phyloP scores from a whole-genome alignment of 2,113 vertebrate genomes.

The Eonycteris spelaea region DNA sequence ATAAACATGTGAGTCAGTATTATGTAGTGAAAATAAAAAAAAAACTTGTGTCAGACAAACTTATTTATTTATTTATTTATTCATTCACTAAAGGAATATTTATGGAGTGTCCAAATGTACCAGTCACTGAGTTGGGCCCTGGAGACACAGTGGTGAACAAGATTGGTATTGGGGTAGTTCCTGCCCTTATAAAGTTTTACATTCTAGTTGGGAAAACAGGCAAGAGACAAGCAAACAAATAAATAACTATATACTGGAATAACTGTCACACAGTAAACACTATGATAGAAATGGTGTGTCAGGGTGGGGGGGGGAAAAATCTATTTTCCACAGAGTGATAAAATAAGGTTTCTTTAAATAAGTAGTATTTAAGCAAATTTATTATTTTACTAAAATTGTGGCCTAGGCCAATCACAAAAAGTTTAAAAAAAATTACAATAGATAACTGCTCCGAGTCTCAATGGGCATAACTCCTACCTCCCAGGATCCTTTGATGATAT shows the following conservation, averaged over 20 bases:
- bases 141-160: background rate
- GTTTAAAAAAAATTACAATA: background rate
- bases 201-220: background rate
- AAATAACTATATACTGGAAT: background rate
- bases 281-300: background rate
- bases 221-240: background rate
- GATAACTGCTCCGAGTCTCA: background rate
- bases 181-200: background rate
- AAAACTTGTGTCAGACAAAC: background rate
- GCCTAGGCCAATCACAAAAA: background rate
- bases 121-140: background rate
- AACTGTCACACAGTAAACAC: background rate
- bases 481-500: background rate
- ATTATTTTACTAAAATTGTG: slow-evolving; percentile 35
- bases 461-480: background rate
- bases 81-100: slow-evolving; percentile 1
- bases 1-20: background rate
- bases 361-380: background rate
- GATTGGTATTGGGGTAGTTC: background rate
- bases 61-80: slow-evolving; percentile 10
- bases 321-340: background rate
- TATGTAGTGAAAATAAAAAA: slow-evolving; percentile 7
- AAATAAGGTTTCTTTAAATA: slow-evolving; percentile 26
- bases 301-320: background rate
- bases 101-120: background rate